Conservation (phyloP, 2,888 invertebrate genomes). For the Drosophila algonquin region DNA sequence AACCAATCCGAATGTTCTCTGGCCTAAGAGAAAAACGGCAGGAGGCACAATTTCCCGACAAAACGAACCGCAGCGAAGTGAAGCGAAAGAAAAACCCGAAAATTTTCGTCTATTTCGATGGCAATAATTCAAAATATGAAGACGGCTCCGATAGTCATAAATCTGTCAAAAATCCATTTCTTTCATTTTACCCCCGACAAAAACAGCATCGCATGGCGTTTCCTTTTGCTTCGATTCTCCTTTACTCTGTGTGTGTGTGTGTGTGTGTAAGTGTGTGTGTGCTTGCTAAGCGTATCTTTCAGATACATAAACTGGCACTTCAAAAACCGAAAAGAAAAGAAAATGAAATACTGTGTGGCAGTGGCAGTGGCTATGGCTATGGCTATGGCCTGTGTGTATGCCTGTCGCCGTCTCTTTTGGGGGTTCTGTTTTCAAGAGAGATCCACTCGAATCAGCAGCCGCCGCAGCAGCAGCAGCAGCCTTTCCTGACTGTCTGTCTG, state of each 20-base stretch:
- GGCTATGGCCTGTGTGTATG: conserved; percentile 42
- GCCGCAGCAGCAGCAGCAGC: conserved; percentile 19
- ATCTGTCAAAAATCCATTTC: conserved; percentile 84
- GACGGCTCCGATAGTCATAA: conserved; percentile 84
- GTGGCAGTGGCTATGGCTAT: conserved; percentile 45
- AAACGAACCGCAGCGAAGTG: conserved; percentile 27
- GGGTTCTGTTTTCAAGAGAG: conserved; percentile 54
- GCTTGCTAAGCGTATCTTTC: conserved; percentile 79
- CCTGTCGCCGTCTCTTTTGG: conserved; percentile 70
- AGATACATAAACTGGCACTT: conserved; percentile 80
- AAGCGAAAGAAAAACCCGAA: conserved; percentile 49
- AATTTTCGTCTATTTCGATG: conserved; percentile 84
- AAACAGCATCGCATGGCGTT: conserved; percentile 76
- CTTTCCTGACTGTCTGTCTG: conserved; percentile 6
- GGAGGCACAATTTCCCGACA: conserved; percentile 43
- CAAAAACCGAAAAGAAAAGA: conserved; percentile 50
- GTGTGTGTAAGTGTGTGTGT: conserved; percentile 44
- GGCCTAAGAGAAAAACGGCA: conserved; percentile 33
- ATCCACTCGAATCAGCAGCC: conserved; percentile 35
- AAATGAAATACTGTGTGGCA: conserved; percentile 68
- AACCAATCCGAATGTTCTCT: conserved; percentile 29
- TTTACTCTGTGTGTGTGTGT: background rate
- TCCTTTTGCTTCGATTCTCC: conserved; percentile 63
- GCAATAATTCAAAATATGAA: conserved; percentile 84
- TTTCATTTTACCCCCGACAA: conserved; percentile 76